These are phyloP conservation scores for Ectobius pallidus DNA, from an alignment of 2,888 invertebrate species.

Conservation along the genomic window DNA sequence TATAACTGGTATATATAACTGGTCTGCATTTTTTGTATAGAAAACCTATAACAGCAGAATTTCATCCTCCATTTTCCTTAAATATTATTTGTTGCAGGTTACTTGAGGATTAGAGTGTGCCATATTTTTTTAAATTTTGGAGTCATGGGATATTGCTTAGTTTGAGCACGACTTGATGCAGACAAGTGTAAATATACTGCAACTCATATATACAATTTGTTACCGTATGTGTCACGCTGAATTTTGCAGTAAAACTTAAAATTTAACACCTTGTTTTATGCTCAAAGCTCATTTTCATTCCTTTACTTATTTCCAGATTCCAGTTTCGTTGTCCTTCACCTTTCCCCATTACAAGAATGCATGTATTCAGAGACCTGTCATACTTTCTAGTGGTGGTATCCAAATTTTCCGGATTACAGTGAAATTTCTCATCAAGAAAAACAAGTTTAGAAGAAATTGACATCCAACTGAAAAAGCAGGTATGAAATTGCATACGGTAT, in stretches of 20 bases:
- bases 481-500: too few relatives aligned
- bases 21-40: too few relatives aligned
- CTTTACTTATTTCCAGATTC: not conserved
- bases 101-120: not conserved
- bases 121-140: not conserved
- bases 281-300: not conserved
- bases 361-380: too few relatives aligned
- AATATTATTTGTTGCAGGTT: too few relatives aligned
- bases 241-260: slow-evolving; percentile 39
- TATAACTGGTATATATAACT: too few relatives aligned
- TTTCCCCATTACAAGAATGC: not conserved
- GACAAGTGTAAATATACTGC: slow-evolving; percentile 17
- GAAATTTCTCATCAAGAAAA: not conserved
- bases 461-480: too few relatives aligned
- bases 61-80: too few relatives aligned
- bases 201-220: slow-evolving; percentile 37
- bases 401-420: not conserved
- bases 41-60: too few relatives aligned
- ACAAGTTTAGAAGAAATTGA: not conserved
- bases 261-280: not conserved
- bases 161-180: slow-evolving; percentile 14
- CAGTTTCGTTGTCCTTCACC: not conserved
- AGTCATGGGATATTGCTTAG: not conserved
- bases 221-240: slow-evolving; percentile 40
- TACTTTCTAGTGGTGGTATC: too few relatives aligned